Base-by-base conservation (phyloP, 2,113 vertebrate genomes). In the Melanerpes formicivorus region DNA sequence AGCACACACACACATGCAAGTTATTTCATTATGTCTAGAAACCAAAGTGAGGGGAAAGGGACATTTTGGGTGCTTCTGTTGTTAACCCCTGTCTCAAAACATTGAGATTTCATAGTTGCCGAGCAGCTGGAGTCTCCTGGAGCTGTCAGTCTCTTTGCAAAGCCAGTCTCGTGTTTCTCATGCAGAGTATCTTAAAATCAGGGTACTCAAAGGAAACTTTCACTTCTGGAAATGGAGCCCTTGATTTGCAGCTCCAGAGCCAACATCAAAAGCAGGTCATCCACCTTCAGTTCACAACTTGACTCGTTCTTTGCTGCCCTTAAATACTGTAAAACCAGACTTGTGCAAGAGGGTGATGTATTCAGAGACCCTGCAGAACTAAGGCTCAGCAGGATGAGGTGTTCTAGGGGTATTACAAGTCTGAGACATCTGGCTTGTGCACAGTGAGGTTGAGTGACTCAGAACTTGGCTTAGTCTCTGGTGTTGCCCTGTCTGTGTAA, bases 381-480 rank as follows among this genome's bases (percentile, higher is more conserved):
- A 55, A 93, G 14, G 40, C 29, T 66, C 55, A 76, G 34, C 9
- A n/a, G 60, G 46, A 30, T 42, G 1, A 27, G 72, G 23, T 16
- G 81, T 37, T 50, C 32, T 11, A 87, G n/a, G 17, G 65, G 94
- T 88, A 73, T 37, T 40, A 52, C 0, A 14, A 84, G 37, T 56
- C 67, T 87, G 40, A 25, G 37, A 10, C 34, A 54, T 70, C 55
- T 85, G 91, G 83, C 77, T 87, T 93, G 93, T 87, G 80, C 87
- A 60, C 23, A 23, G 21, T 62, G 58, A 91, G 66, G 84, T 18
- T 72, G 44, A n/a, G 42, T 22, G 29, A 74, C 44, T 88, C 66
- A 86, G 58, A 90, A 64, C 11, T 64, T 63, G 42, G 58, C 34
- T 37, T 77, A 52, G 30, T 55, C 90, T 84, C 21, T 23, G 56